Evolutionary conservation across 2,113 vertebrate species (phyloP).

Genomic region (Calyptommatus sinebrachiatus): DNA sequence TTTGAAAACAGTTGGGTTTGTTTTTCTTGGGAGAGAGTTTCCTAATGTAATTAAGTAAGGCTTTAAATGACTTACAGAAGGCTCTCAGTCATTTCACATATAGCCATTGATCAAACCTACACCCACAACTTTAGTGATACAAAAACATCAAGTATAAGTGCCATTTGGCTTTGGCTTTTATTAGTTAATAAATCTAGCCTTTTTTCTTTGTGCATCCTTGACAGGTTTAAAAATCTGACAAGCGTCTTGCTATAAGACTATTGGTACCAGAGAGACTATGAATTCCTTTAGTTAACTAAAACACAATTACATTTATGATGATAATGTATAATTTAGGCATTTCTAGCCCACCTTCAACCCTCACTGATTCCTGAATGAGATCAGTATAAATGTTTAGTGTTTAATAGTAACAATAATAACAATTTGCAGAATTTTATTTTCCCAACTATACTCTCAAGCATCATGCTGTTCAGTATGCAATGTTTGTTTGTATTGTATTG

Average conservation of each 20-base stretch:
- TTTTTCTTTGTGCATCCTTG: not conserved
- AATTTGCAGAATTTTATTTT: not conserved
- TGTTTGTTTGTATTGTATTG: too few species aligned
- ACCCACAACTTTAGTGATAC: not conserved
- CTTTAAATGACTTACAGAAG: not conserved
- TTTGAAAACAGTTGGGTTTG: not conserved
- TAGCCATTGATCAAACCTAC: not conserved
- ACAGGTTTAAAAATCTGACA: not conserved
- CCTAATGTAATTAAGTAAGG: not conserved
- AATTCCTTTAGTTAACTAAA: conserved; percentile 30
- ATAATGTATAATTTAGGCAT: not conserved
- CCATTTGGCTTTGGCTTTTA: not conserved
- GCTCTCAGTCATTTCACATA: not conserved
- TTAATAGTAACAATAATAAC: conserved; percentile 10
- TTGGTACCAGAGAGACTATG: conserved; percentile 11
- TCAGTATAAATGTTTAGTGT: not conserved
- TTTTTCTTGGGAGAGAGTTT: not conserved
- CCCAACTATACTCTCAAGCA: not conserved
- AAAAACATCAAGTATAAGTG: not conserved
- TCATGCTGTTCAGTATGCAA: not conserved
- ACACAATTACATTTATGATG: conserved; percentile 32
- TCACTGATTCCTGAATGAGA: conserved; percentile 21
- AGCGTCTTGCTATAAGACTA: not conserved
- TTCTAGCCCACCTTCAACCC: not conserved
- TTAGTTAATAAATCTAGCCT: not conserved